A percentile compares a stretch with the other conserved stretches of the same genome.
Evolutionary conservation across 2,113 vertebrate species (phyloP).

Genomic region (Bufo gargarizans): DNA sequence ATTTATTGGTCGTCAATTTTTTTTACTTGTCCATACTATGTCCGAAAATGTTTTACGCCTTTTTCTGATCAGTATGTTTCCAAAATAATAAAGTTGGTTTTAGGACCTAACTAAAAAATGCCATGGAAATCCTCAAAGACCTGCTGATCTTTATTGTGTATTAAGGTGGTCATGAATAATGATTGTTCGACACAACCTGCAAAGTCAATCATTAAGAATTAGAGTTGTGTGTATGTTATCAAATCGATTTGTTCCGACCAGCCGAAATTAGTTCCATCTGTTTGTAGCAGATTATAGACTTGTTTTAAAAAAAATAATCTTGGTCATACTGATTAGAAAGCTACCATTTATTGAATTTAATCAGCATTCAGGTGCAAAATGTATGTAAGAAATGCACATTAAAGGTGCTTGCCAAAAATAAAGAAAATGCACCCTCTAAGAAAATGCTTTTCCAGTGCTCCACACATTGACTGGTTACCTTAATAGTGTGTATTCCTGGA

Average conservation of each 20-base stretch:
- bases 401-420: neutral
- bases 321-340: neutral
- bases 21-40: too few species aligned
- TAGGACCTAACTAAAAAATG: too few species aligned
- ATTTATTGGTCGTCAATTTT: too few species aligned
- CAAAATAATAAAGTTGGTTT: too few species aligned
- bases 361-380: neutral
- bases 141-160: neutral
- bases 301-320: too few species aligned
- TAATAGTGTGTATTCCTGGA: too few species aligned
- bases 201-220: neutral
- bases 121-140: too few species aligned
- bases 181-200: neutral
- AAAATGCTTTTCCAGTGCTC: neutral
- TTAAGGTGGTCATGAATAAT: neutral
- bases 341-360: neutral
- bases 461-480: too few species aligned
- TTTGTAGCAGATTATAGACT: neutral
- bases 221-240: neutral
- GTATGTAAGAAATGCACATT: neutral
- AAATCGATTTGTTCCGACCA: slow-evolving; percentile 7
- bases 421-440: neutral
- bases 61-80: too few species aligned
- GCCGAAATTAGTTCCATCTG: neutral
- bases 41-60: too few species aligned